These are phyloP conservation scores for Maniola hyperantus DNA, from an alignment of 2,888 invertebrate genomes.

Conservation along the genomic window DNA sequence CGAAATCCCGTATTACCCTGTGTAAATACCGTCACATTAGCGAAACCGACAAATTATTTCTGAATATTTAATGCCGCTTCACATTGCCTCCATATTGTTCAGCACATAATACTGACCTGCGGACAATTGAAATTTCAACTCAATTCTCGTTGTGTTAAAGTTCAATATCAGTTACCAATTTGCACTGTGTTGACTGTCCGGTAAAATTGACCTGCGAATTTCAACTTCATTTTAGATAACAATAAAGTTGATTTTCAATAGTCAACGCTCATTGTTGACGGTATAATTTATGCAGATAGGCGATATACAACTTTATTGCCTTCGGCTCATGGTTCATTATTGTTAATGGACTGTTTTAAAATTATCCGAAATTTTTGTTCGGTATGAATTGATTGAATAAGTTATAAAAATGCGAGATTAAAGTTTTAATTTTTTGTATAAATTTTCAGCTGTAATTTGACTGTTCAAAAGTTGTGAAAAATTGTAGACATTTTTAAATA, in stretches of 20 bases:
- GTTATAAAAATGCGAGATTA: constrained; percentile 21
- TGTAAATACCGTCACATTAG: constrained; percentile 45
- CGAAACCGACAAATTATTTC: constrained; percentile 50
- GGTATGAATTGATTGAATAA: constrained; percentile 33
- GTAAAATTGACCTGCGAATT: constrained; percentile 9
- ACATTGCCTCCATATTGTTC: constrained; percentile 42
- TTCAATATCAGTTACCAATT: constrained; percentile 12
- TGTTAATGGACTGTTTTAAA: constrained; percentile 13
- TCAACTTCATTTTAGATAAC: neutral
- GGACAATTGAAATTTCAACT: constrained; percentile 33
- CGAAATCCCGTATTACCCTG: constrained; percentile 39
- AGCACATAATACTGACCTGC: constrained; percentile 40
- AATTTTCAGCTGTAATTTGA: neutral
- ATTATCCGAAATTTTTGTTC: constrained; percentile 25
- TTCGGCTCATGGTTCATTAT: constrained; percentile 32
- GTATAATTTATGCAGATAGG: constrained; percentile 24
- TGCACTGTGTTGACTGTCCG: constrained; percentile 19
- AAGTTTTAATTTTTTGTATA: constrained; percentile 5
- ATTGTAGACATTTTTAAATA: no score
- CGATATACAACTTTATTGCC: constrained; percentile 29
- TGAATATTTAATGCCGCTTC: constrained; percentile 51
- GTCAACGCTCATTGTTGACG: constrained; percentile 20
- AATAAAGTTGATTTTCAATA: constrained; percentile 33
- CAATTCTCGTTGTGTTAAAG: constrained; percentile 20
- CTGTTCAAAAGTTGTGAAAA: no score